Conservation (phyloP, 2,797 vertebrate species). For the Crypturellus tataupa region DNA sequence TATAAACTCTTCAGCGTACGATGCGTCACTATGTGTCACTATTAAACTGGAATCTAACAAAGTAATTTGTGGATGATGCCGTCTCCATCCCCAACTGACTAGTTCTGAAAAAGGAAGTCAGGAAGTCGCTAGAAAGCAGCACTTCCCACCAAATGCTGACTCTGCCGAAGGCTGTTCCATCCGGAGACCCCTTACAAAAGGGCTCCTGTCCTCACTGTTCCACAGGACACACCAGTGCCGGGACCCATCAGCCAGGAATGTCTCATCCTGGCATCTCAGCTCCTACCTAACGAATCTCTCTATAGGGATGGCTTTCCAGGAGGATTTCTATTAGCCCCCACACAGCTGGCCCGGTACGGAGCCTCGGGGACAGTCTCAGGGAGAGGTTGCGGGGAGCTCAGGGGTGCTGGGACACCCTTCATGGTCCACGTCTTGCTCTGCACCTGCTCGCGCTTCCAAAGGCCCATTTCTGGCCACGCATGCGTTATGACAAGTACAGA, state of each 20-base stretch:
- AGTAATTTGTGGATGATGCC: not conserved
- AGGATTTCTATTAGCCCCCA: not conserved
- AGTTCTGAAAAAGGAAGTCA: not conserved
- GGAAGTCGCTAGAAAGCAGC: not conserved
- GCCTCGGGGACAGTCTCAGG: not conserved
- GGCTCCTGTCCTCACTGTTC: not conserved
- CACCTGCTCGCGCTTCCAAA: slow-evolving; percentile 53
- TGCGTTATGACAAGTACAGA: slow-evolving; percentile 55
- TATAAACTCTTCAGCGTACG: not conserved
- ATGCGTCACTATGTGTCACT: not conserved
- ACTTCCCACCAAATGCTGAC: slow-evolving; percentile 1
- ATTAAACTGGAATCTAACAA: not conserved
- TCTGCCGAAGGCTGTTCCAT: not conserved
- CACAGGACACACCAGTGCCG: not conserved
- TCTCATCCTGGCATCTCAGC: not conserved
- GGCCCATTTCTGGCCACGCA: not conserved
- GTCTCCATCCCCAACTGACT: not conserved
- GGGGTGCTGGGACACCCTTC: not conserved
- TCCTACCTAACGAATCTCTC: not conserved
- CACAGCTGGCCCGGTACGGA: not conserved
- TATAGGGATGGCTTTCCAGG: not conserved
- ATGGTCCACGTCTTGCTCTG: not conserved
- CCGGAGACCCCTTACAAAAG: not conserved
- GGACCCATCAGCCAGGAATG: not conserved
- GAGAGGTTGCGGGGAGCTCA: not conserved